Conservation (phyloP, 2,113 vertebrate genomes). For the Microcebus jonahi region DNA sequence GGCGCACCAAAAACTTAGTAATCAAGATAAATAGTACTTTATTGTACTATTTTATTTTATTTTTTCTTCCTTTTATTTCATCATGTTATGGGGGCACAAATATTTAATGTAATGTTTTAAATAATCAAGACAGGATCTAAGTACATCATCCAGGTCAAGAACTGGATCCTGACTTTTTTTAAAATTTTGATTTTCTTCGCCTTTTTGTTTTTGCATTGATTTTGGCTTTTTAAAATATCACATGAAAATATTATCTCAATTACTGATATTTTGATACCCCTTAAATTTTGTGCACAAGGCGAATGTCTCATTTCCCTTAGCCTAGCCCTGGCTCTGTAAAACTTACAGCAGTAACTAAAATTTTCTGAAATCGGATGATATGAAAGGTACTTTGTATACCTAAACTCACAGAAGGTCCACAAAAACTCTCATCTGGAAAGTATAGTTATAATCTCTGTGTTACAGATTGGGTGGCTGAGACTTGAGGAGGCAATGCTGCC, state of each 20-base stretch:
- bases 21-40: neutral
- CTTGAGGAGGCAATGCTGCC: neutral
- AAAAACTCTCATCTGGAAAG: neutral
- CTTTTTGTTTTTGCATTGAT: neutral
- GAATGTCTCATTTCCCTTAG: neutral
- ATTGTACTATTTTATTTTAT: neutral
- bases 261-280: neutral
- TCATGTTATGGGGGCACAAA: no score
- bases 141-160: neutral
- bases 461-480: neutral
- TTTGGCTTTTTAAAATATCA: neutral
- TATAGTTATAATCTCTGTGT: neutral
- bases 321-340: neutral
- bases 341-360: neutral
- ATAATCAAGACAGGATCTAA: neutral
- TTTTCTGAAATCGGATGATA: neutral
- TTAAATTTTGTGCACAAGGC: neutral
- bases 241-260: neutral
- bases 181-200: neutral
- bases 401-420: neutral
- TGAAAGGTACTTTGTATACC: neutral
- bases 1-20: neutral
- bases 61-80: no score
- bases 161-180: neutral
- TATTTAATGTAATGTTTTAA: neutral